These are phyloP conservation scores for Dysmachus trigonus DNA, from an alignment of 2,888 invertebrate species.

Conservation along the genomic window DNA sequence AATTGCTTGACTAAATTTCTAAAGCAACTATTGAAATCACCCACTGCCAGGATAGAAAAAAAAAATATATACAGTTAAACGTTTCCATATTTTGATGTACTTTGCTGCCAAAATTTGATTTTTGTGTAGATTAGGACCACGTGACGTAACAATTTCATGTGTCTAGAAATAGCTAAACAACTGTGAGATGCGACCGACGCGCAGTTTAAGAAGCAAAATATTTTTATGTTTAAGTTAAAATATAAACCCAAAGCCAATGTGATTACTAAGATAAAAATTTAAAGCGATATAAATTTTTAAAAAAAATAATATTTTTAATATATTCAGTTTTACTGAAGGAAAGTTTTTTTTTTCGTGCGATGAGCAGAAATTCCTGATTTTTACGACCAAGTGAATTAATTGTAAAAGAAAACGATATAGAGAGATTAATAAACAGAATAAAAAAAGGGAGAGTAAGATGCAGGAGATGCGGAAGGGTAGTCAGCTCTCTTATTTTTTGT, in stretches of 20 bases:
- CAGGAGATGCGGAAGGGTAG: neutral
- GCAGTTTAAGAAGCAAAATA: conserved; percentile 25
- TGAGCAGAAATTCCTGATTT: conserved; percentile 15
- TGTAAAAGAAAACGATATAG: neutral
- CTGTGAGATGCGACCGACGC: neutral
- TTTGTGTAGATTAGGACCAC: neutral
- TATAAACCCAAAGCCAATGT: conserved; percentile 52
- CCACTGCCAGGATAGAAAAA: conserved; percentile 1
- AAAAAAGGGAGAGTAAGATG: neutral
- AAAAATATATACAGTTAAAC: neutral
- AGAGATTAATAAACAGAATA: neutral
- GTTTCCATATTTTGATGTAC: neutral
- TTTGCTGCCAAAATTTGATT: conserved; percentile 19
- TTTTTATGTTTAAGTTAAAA: conserved; percentile 42
- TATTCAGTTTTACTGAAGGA: conserved; percentile 19
- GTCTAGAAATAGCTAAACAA: conserved; percentile 31
- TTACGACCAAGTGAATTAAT: neutral
- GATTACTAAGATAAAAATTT: conserved; percentile 48
- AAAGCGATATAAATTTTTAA: conserved; percentile 40
- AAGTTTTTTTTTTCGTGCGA: conserved; percentile 17
- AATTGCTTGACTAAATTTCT: neutral
- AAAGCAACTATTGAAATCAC: conserved; percentile 9
- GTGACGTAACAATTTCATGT: conserved; percentile 28
- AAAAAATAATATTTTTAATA: conserved; percentile 32
- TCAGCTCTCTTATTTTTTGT: conserved; percentile 13